Evolutionary conservation across 1,140 invertebrate species (phyloP).

Genomic region (Gonatopus flavifemur): DNA sequence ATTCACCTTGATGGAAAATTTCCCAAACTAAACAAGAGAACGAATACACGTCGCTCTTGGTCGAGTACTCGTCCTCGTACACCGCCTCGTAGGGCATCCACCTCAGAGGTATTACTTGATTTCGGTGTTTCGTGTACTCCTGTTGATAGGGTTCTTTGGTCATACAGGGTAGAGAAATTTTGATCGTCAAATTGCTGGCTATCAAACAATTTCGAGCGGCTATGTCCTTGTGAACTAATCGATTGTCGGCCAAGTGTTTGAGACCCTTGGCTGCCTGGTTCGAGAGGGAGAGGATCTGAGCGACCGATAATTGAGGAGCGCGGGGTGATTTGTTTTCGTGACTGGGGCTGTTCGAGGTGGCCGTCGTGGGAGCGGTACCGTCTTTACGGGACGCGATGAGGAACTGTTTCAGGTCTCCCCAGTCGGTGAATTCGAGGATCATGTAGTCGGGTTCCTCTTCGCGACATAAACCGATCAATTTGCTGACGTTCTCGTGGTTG

Average conservation of each 20-base stretch:
- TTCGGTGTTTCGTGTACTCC: conserved; percentile 81
- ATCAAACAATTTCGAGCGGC: conserved; percentile 93
- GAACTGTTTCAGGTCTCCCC: conserved; percentile 95
- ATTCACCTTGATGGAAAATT: conserved; percentile 81
- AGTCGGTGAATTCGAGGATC: conserved; percentile 89
- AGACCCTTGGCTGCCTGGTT: conserved; percentile 83
- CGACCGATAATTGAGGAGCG: conserved; percentile 66
- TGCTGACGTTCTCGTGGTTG: conserved; percentile 77
- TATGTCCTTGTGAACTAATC: conserved; percentile 84
- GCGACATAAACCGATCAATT: conserved; percentile 78
- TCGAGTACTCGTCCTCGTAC: conserved; percentile 88
- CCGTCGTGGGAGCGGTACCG: conserved; percentile 27
- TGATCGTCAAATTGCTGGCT: conserved; percentile 78
- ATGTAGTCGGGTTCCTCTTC: conserved; percentile 86
- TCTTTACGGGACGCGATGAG: conserved; percentile 79
- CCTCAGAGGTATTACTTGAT: conserved; percentile 67
- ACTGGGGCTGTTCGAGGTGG: conserved; percentile 32
- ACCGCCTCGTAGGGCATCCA: conserved; percentile 90
- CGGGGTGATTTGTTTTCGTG: conserved; percentile 54
- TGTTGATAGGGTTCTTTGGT: conserved; percentile 82
- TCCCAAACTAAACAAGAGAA: conserved; percentile 91
- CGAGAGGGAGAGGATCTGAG: conserved; percentile 72
- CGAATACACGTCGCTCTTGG: conserved; percentile 92
- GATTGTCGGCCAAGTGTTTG: conserved; percentile 75
- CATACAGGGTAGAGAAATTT: conserved; percentile 80